These are phyloP conservation scores for Falcaria lacertinaria DNA, from an alignment of 2,888 invertebrate genomes.

Conservation along the genomic window DNA sequence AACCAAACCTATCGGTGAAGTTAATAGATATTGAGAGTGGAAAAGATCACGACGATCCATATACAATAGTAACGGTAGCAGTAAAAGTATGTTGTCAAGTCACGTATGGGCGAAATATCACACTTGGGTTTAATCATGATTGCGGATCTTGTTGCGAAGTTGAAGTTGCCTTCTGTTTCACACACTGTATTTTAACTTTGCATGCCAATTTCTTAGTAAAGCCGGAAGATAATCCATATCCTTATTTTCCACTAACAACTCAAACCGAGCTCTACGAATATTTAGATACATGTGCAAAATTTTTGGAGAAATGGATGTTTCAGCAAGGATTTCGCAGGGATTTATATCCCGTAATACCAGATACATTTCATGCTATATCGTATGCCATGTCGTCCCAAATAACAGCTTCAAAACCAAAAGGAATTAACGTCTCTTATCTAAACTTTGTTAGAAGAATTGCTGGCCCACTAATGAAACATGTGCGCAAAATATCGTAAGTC, in stretches of 20 bases:
- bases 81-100: slow-evolving; percentile 35
- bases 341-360: slow-evolving; percentile 64
- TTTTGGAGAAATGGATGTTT: slow-evolving; percentile 72
- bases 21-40: slow-evolving; percentile 31
- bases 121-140: slow-evolving; percentile 44
- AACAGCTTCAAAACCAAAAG: slow-evolving; percentile 48
- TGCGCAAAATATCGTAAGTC: slow-evolving; percentile 56
- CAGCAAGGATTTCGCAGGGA: slow-evolving; percentile 71
- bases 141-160: slow-evolving; percentile 56
- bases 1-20: slow-evolving; percentile 35
- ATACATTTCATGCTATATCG: slow-evolving; percentile 63
- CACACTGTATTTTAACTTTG: slow-evolving; percentile 58
- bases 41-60: slow-evolving; percentile 19
- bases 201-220: slow-evolving; percentile 41
- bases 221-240: slow-evolving; percentile 53
- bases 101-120: slow-evolving; percentile 34
- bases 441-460: slow-evolving; percentile 64
- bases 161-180: slow-evolving; percentile 57
- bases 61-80: slow-evolving; percentile 44
- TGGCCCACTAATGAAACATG: slow-evolving; percentile 64
- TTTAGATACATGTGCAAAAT: slow-evolving; percentile 44
- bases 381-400: slow-evolving; percentile 38
- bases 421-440: slow-evolving; percentile 61
- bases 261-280: slow-evolving; percentile 50
- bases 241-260: slow-evolving; percentile 52